Evolutionary conservation across 2,113 vertebrate species (phyloP).

Genomic region (Sceloporus tristichus): DNA sequence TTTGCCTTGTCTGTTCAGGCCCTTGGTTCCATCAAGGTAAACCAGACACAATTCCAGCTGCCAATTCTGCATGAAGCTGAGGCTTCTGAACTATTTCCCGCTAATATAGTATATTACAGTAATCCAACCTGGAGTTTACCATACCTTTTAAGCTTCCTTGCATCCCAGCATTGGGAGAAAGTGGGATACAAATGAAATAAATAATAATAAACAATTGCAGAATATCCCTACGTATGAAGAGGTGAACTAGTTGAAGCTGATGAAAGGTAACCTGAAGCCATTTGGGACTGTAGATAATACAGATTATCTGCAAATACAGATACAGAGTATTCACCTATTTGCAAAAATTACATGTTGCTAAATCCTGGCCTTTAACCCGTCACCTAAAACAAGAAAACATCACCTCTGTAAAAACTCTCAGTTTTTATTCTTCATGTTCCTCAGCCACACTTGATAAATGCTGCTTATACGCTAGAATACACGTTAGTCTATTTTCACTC

Average conservation of each 20-base stretch:
- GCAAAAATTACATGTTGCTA: not conserved
- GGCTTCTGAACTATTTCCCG: not conserved
- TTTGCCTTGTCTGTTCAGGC: too few relatives aligned
- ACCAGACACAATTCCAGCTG: too few relatives aligned
- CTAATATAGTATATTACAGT: not conserved
- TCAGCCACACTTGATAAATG: not conserved
- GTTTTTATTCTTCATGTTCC: not conserved
- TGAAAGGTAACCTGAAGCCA: not conserved
- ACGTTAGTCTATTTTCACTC: not conserved
- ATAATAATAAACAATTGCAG: not conserved
- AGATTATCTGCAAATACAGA: not conserved
- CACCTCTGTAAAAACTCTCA: not conserved
- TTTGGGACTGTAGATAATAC: too few relatives aligned
- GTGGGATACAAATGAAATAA: too few relatives aligned
- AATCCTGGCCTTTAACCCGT: not conserved
- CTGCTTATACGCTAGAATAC: not conserved
- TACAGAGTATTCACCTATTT: not conserved
- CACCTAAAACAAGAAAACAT: not conserved
- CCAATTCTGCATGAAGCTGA: not conserved
- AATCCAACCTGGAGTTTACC: not conserved
- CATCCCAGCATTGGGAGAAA: too few relatives aligned
- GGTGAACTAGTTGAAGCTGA: not conserved
- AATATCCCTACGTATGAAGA: not conserved
- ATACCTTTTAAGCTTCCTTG: not conserved
- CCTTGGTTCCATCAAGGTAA: too few relatives aligned